Evolutionary conservation across 2,888 invertebrate species (phyloP), one percentile per base, ranked within the genome.

Genomic region (Cinara cedri): DNA sequence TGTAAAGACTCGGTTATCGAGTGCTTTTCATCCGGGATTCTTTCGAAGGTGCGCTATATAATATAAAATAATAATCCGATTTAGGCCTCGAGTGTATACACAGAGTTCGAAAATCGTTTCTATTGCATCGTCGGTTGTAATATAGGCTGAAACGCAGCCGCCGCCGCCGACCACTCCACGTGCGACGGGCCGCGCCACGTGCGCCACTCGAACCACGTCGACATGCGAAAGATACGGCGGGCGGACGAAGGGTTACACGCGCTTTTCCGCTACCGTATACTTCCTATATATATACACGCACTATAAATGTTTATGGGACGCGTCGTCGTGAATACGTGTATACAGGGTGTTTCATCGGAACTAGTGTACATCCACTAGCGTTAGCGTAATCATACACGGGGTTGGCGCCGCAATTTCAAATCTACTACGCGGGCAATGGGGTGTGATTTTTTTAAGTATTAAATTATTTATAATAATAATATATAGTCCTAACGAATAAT

Each of bases 141-240:
- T n/a, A n/a, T n/a, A n/a, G n/a, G 44, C 44, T 46, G 44, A 44
- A 65, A 63, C 62, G 62, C 65, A 19, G 46, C 21, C 34, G 34
- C 34, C 34, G 21, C 21, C 63, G 46, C 16, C 44, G 54, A 19
- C n/a, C 71, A 42, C 44, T 57, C 54, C 74, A 75, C 74, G 74
- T 75, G 74, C 74, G 34, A 21, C 74, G 21, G 34, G 51, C 34
- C 51, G 51, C 63, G 51, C 42, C 74, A 65, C 65, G 74, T 72
- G 71, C 44, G 74, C 74, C 54, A n/a, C 42, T 65, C 63, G 44
- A 34, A 34, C 21, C 21, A 13, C 16, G 57, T 6, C 19, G 26
- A 4, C 19, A 1, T 2, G 54, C 13, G 34, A 4, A n/a, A 9
- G 34, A 1, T 1, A 34, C 13, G n/a, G 13, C 46, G 49, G 26